Evolutionary conservation across 2,113 vertebrate species (phyloP), one percentile per base, ranked within the genome.

Genomic region (Salminus brasiliensis): DNA sequence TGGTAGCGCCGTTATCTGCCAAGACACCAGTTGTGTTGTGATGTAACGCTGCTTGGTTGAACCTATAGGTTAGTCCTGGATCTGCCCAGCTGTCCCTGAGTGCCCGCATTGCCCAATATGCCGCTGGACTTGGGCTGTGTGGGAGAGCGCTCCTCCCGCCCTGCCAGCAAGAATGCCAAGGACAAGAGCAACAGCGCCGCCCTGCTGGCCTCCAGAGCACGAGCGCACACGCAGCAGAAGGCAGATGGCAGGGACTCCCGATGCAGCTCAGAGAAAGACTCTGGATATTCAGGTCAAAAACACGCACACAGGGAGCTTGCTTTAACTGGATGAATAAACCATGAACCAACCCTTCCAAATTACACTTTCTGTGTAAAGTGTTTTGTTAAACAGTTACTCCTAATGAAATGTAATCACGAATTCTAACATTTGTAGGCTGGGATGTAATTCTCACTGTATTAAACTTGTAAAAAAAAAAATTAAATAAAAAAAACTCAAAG

Each of bases 221-320:
- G 63, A 21, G 78, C 78, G 67, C 75, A 78, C 23, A 1, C 53
- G 6, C 76, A 76, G 63, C 75, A 68, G 0, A 18, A 72, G 29
- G 75, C 80, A 72, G 80, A 73, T 21, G 83, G 82, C 53, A 81
- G 68, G 8, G 80, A 63, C 65, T 92, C 86, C 1, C 69, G 39
- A 75, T 91, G 87, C 86, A 88, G 88, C 63, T 92, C 92, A 18
- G 91, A 93, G 29, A 93, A 92, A 73, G 92, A 93, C 78, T 93
- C 92, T 0, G 92, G 92, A 12, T 93, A 86, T 76, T 93, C 92
- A 49, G 92, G 92, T 93, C 11, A 66, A 21, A 1, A 29, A 45
- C 18, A 21, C 39, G 16, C 18, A 18, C 39, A n/a, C n/a, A n/a
- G n/a, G n/a, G n/a, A n/a, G 4, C 11, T 30, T 60, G 8, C 3